Conservation (phyloP, 2,888 invertebrate species). For the Trilocha varians region DNA sequence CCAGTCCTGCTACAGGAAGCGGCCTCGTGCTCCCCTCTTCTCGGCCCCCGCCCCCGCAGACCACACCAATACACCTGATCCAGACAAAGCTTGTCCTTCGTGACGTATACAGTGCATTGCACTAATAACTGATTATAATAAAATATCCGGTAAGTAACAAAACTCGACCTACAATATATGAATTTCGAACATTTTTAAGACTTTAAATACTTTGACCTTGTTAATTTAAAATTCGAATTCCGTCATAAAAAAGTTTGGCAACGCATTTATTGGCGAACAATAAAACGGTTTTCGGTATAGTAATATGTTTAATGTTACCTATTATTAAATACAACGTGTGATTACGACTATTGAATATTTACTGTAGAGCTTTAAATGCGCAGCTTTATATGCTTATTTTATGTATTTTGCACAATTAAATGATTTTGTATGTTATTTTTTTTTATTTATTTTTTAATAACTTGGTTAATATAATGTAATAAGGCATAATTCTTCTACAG, state of each 20-base stretch:
- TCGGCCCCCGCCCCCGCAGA: conserved; percentile 21
- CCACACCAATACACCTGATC: conserved; percentile 53
- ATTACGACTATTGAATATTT: too few species aligned
- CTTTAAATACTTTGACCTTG: background rate
- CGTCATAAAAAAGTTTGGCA: background rate
- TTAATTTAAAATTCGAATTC: background rate
- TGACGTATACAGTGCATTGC: conserved; percentile 70
- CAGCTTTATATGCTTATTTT: too few species aligned
- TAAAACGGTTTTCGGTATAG: background rate
- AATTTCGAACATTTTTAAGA: background rate
- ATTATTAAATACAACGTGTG: too few species aligned
- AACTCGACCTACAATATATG: conserved; percentile 7
- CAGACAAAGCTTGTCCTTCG: conserved; percentile 70
- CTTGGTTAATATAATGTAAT: too few species aligned
- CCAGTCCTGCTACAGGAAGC: conserved; percentile 69
- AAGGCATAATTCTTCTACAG: too few species aligned
- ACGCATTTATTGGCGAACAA: background rate
- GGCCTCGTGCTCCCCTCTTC: conserved; percentile 45
- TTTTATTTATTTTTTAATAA: too few species aligned
- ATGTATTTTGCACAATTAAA: too few species aligned
- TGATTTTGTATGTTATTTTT: too few species aligned
- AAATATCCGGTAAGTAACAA: conserved; percentile 53
- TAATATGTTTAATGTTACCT: background rate
- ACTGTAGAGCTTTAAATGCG: too few species aligned
- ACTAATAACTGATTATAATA: conserved; percentile 61